These are phyloP conservation scores for Phocides pigmalion DNA, from an alignment of 1,140 invertebrate genomes.

Conservation along the genomic window DNA sequence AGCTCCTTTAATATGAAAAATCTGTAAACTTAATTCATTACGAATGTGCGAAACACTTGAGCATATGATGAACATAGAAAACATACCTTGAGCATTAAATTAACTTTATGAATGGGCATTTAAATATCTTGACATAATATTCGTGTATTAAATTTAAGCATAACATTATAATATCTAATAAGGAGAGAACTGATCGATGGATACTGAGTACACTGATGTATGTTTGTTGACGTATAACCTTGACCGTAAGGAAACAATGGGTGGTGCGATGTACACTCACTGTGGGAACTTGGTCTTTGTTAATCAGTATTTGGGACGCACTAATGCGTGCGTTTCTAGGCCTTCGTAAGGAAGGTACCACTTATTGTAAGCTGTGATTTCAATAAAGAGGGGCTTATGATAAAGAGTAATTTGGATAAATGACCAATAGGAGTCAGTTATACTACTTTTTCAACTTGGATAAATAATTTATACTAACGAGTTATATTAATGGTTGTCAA, in stretches of 20 bases:
- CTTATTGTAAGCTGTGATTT: neutral
- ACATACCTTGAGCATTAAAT: no score
- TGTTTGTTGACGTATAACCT: slow-evolving; percentile 10
- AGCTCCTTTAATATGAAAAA: no score
- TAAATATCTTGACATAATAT: neutral
- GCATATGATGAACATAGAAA: no score
- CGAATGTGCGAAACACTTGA: no score
- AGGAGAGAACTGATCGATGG: slow-evolving; percentile 12
- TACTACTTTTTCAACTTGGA: neutral
- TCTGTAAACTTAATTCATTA: no score
- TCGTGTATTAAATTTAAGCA: neutral
- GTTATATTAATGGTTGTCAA: neutral
- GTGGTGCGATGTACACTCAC: slow-evolving; percentile 6
- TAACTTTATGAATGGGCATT: no score
- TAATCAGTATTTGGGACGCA: slow-evolving; percentile 29
- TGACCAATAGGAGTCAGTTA: no score
- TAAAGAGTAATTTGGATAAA: neutral
- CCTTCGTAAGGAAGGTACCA: slow-evolving; percentile 2
- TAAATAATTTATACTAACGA: no score
- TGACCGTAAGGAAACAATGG: slow-evolving; percentile 27
- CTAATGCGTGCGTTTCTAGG: slow-evolving; percentile 25
- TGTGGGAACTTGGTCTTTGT: slow-evolving; percentile 30
- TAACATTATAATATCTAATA: slow-evolving; percentile 8
- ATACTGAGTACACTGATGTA: no score
- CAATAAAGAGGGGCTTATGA: neutral